Evolutionary conservation across 2,888 invertebrate genomes (phyloP), one percentile per base, ranked within the genome.

Genomic region (Conops quadrifasciatus): DNA sequence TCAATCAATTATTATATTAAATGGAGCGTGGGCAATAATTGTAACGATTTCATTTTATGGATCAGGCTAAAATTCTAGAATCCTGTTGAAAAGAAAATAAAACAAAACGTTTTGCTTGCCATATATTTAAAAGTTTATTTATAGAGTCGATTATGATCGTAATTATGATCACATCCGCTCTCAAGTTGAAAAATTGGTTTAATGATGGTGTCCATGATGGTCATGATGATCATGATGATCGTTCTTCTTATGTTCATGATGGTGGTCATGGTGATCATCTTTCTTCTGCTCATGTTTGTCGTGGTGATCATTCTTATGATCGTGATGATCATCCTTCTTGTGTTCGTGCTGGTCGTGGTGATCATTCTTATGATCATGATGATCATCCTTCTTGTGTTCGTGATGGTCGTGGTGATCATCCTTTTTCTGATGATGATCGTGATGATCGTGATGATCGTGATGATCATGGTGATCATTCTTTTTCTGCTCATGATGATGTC

Each of bases 401-500:
- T 36, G 36, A 36, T 36, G 36, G 9, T 36, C 36, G 36, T 36
- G 36, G 9, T 36, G 36, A 9, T 36, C 36, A 36, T 36, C 36
- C 4, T 36, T 9, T 9, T 36, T 36, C 36, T 36, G 4, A 36
- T 36, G 5, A 36, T 36, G 5, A 36, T 36, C 5, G 36, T 36
- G 36, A 36, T 36, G 36, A 36, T 36, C 36, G 9, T 36, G 36
- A 36, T 36, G 36, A 36, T 36, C 36, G 21, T 36, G 51, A 16
- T 26, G 26, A 24, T 28, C 65, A 65, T 65, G 65, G 45, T 47
- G 49, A 24, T 16, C 24, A 47, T 19, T 2, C 16, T 65, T 28
- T 7, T 65, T 16, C 26, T 26, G 1, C 2, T n/a, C 15, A 19
- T 53, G 51, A 19, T 64, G 64, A 26, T 26, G 11, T 19, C 26